Percentiles rank a stretch among this genome's conserved stretches.
phyloP scores from a whole-genome alignment of 2,113 vertebrate species.

The Mustelus asterias region DNA sequence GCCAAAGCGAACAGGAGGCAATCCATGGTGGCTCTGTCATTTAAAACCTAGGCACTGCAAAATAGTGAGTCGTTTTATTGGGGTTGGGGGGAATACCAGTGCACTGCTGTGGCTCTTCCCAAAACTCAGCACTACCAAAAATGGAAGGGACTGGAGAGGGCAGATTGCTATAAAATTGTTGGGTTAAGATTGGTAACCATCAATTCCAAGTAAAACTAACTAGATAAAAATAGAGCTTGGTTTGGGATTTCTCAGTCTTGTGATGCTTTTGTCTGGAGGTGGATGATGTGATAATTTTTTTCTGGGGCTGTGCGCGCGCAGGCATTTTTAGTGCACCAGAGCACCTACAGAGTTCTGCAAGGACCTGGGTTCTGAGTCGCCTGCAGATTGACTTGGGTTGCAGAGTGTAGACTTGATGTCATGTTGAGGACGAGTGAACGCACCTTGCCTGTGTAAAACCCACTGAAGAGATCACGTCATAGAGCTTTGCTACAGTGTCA shows the following conservation, averaged over 20 bases:
- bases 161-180: background rate
- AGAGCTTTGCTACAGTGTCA: background rate
- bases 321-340: background rate
- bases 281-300: background rate
- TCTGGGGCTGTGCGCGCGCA: background rate
- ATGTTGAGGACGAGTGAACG: background rate
- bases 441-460: background rate
- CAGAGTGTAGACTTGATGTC: background rate
- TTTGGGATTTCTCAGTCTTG: background rate
- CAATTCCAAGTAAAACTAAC: conserved; percentile 4
- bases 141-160: background rate
- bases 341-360: background rate
- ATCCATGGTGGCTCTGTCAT: background rate
- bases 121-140: background rate
- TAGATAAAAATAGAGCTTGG: background rate
- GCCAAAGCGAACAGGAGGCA: background rate
- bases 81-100: background rate
- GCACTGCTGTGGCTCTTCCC: background rate
- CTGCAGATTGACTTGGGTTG: background rate
- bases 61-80: background rate
- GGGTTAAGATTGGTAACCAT: background rate
- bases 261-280: background rate
- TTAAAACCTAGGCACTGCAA: background rate
- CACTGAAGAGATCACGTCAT: background rate
- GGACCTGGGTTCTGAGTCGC: background rate